These are phyloP conservation scores for Perithous albicinctus DNA, from an alignment of 2,888 invertebrate species.

Conservation along the genomic window DNA sequence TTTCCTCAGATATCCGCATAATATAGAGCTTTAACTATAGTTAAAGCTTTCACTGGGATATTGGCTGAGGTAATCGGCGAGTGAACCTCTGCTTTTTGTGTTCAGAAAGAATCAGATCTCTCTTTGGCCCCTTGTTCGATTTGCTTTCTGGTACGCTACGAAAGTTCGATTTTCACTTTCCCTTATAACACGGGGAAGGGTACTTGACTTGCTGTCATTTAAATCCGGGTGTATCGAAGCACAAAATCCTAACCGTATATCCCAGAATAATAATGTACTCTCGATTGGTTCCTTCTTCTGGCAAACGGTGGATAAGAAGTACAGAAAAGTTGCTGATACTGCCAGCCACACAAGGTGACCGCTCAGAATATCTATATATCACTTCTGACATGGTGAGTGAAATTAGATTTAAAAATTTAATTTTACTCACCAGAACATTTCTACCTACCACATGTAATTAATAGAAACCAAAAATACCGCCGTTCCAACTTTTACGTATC, in stretches of 20 bases:
- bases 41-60: slow-evolving; percentile 19
- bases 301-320: background rate
- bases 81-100: slow-evolving; percentile 43
- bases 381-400: too few species aligned
- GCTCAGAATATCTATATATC: too few species aligned
- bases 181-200: slow-evolving; percentile 3
- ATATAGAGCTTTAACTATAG: slow-evolving; percentile 13
- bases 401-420: too few species aligned
- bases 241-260: slow-evolving; percentile 46
- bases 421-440: too few species aligned
- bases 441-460: too few species aligned
- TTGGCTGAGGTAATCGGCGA: slow-evolving; percentile 31
- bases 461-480: too few species aligned
- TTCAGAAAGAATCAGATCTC: slow-evolving; percentile 31
- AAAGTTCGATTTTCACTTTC: slow-evolving; percentile 59
- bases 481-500: background rate
- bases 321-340: background rate
- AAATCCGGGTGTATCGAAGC: slow-evolving; percentile 43
- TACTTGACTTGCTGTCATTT: slow-evolving; percentile 49
- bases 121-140: slow-evolving; percentile 48
- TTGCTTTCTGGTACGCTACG: slow-evolving; percentile 47
- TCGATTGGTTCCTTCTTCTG: background rate
- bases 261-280: slow-evolving; percentile 40
- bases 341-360: background rate
- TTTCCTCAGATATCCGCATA: slow-evolving; percentile 2